Conservation (phyloP, 2,888 invertebrate genomes). For the Acanthosepion esculentum region DNA sequence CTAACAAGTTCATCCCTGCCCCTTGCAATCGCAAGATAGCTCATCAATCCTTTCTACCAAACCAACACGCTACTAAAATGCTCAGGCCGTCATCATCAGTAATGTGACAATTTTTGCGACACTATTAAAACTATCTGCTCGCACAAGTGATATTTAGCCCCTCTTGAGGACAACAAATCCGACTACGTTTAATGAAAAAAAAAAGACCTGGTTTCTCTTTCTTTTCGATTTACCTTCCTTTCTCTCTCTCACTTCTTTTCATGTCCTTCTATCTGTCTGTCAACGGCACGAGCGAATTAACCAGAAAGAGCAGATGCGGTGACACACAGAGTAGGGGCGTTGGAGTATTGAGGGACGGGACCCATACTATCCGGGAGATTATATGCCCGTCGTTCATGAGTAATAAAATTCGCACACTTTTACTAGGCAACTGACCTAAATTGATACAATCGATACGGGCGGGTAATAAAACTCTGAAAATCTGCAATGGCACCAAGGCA, state of each 20-base stretch:
- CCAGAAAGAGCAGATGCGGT: not conserved
- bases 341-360: not conserved
- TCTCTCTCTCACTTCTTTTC: not conserved
- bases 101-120: not conserved
- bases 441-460: not conserved
- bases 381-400: not conserved
- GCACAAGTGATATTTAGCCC: not conserved
- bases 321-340: not conserved
- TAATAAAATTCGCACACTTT: conserved; percentile 23
- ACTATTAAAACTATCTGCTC: conserved; percentile 33
- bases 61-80: not conserved
- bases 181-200: not conserved
- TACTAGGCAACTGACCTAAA: conserved; percentile 10
- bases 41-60: not conserved
- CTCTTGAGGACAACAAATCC: not conserved
- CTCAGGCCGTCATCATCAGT: not conserved
- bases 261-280: not conserved
- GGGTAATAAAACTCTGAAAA: not conserved
- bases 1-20: not conserved
- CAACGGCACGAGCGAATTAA: not conserved
- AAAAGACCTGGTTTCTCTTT: not conserved
- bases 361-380: not conserved
- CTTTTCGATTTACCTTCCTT: not conserved
- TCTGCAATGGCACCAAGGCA: conserved; percentile 1
- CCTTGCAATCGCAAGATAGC: not conserved